These are phyloP conservation scores for Delia radicum DNA, from an alignment of 1,140 invertebrate species.

Conservation along the genomic window DNA sequence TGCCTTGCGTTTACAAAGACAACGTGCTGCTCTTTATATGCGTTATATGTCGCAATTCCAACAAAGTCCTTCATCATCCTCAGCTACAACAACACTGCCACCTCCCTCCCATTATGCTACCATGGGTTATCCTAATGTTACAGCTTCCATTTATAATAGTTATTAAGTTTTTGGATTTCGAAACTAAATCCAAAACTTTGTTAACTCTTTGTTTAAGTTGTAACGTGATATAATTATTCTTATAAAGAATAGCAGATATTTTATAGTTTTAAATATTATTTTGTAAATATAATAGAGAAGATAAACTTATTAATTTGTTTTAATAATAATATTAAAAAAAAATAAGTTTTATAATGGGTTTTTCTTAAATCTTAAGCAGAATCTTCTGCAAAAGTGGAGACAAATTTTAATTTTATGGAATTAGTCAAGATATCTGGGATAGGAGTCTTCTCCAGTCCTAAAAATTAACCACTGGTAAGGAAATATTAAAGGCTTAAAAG, in stretches of 20 bases:
- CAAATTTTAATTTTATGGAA: no score
- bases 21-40: conserved; percentile 18
- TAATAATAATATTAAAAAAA: neutral
- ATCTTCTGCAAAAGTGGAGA: no score
- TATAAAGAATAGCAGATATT: neutral
- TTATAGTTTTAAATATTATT: neutral
- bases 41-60: conserved; percentile 11
- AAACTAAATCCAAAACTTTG: neutral
- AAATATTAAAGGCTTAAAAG: no score
- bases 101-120: neutral
- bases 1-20: conserved; percentile 11
- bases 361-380: neutral
- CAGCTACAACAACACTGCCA: neutral
- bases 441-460: no score
- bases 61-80: no score
- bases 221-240: neutral
- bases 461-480: no score
- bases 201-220: neutral
- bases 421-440: no score
- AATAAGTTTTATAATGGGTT: neutral
- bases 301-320: neutral
- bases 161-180: neutral
- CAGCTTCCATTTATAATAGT: neutral
- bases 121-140: conserved; percentile 1
- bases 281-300: neutral